A percentile compares a stretch with the other conserved stretches of the same genome.
Conservation (phyloP, 1,140 invertebrate species). For the Mycetomoellerius zeteki region DNA sequence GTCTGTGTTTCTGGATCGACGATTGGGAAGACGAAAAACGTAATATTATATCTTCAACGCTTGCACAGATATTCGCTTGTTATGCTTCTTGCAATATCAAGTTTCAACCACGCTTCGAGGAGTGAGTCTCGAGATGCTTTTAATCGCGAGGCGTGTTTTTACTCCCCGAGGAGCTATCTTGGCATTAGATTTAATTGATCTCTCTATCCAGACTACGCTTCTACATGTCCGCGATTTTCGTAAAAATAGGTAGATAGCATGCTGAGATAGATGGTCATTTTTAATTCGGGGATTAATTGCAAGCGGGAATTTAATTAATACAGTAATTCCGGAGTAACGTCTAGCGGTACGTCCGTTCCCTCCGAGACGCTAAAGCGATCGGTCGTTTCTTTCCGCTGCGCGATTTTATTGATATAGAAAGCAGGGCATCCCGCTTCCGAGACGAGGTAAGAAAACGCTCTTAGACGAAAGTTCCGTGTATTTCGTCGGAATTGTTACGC, state of each 20-base stretch:
- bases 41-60: background rate
- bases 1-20: background rate
- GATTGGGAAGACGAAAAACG: background rate
- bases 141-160: slow-evolving; percentile 2
- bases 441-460: slow-evolving; percentile 20
- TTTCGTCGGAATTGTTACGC: slow-evolving; percentile 30
- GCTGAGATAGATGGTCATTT: background rate
- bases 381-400: slow-evolving; percentile 54
- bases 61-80: background rate
- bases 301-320: background rate
- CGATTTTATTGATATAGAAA: slow-evolving; percentile 63
- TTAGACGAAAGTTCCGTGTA: slow-evolving; percentile 37
- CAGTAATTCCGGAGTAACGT: slow-evolving; percentile 1
- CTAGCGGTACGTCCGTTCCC: background rate
- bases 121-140: background rate
- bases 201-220: background rate
- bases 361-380: background rate
- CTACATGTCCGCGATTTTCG: background rate
- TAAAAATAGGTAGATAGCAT: background rate
- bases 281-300: background rate
- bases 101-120: background rate
- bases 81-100: background rate
- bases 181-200: background rate
- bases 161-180: background rate
- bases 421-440: slow-evolving; percentile 43